These are phyloP conservation scores for Pyxicephalus adspersus DNA, from an alignment of 2,113 vertebrate genomes.

Conservation along the genomic window DNA sequence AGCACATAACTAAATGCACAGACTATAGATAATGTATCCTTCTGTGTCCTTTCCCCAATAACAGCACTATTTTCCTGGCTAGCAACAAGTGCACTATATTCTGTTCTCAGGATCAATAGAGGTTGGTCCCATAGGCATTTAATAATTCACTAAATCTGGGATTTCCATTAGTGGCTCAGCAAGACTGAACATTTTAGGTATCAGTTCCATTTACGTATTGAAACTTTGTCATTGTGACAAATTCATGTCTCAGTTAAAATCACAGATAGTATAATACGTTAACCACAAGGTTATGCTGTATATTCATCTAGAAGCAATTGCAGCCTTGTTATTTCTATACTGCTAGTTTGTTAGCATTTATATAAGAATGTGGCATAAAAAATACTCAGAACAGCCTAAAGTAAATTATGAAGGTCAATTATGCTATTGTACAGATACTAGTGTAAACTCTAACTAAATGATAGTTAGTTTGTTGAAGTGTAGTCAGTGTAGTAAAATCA, in stretches of 20 bases:
- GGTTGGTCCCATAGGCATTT: conserved; percentile 32
- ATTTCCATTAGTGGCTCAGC: conserved; percentile 33
- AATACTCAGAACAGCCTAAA: no score
- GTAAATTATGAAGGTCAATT: no score
- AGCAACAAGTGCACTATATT: conserved; percentile 38
- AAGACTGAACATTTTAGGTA: conserved; percentile 30
- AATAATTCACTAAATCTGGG: conserved; percentile 33
- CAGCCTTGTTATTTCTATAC: not conserved
- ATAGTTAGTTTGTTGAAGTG: no score
- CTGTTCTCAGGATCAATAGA: conserved; percentile 32
- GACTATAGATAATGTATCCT: no score
- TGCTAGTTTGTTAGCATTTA: no score
- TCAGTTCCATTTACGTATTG: conserved; percentile 34
- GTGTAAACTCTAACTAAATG: no score
- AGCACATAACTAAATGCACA: no score
- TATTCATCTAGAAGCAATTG: not conserved
- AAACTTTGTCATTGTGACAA: conserved; percentile 28
- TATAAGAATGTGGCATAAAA: no score
- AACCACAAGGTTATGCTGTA: not conserved
- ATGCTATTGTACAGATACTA: no score
- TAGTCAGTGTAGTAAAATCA: no score
- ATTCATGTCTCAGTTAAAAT: conserved; percentile 13
- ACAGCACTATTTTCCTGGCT: conserved; percentile 7
- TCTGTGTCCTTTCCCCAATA: conserved; percentile 7
- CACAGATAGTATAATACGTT: not conserved